phyloP scores from a whole-genome alignment of 2,113 vertebrate genomes.

The Macroglossus sobrinus region DNA sequence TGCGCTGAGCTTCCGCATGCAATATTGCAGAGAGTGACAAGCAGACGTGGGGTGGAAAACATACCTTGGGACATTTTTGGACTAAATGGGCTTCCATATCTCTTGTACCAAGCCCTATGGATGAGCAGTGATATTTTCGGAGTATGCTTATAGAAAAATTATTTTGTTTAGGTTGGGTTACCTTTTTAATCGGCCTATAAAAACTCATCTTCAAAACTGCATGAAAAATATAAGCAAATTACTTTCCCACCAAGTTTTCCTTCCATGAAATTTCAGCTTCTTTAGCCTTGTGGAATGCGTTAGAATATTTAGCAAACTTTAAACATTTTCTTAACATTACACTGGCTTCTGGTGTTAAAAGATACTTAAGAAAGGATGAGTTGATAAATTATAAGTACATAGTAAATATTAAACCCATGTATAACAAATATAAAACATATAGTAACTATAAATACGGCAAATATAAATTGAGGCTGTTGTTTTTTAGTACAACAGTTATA shows the following conservation, averaged over 20 bases:
- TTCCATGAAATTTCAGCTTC: slow-evolving; percentile 32
- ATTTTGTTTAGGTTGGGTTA: slow-evolving; percentile 53
- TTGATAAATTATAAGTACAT: rapidly evolving
- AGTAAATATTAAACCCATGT: background rate
- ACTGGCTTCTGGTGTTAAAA: no score
- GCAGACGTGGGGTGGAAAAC: background rate
- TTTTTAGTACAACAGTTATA: background rate
- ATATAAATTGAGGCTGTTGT: background rate
- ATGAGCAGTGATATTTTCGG: slow-evolving; percentile 40
- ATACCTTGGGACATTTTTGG: background rate
- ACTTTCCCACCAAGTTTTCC: slow-evolving; percentile 17
- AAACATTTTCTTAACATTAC: background rate
- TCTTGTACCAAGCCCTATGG: slow-evolving; percentile 28
- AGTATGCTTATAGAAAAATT: background rate
- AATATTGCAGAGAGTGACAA: background rate
- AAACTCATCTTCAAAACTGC: slow-evolving; percentile 58
- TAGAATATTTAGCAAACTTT: slow-evolving; percentile 5
- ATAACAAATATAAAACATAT: no score
- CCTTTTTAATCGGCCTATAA: slow-evolving; percentile 18
- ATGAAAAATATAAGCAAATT: slow-evolving; percentile 58
- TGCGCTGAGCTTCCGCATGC: background rate
- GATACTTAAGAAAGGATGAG: no score
- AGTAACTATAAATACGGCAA: no score
- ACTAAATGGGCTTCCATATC: slow-evolving; percentile 61
- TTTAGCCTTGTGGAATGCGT: background rate